A percentile compares a stretch with the other conserved stretches of the same genome.
Evolutionary conservation across 2,797 vertebrate genomes (phyloP).

Genomic region (Luscinia luscinia): DNA sequence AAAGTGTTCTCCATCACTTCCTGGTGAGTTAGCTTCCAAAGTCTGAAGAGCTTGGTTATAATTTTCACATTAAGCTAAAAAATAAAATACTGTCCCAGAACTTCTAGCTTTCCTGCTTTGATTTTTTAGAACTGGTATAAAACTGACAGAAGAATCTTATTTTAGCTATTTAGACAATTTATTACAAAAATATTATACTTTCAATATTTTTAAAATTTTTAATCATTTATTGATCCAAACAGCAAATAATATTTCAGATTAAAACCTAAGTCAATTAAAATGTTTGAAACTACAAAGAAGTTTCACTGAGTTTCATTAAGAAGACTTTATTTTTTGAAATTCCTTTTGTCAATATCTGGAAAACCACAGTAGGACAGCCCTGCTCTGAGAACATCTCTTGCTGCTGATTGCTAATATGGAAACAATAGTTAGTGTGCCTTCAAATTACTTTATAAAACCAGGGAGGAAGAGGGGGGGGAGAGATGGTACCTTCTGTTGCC

Average conservation of each 20-base stretch:
- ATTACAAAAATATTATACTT: background rate
- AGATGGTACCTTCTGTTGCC: background rate
- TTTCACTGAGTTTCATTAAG: background rate
- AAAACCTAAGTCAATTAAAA: background rate
- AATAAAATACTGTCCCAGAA: background rate
- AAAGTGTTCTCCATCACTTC: background rate
- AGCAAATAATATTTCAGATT: background rate
- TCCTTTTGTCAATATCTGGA: background rate
- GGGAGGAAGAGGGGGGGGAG: fast-evolving
- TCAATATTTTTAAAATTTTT: background rate
- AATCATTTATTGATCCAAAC: background rate
- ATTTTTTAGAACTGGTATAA: background rate
- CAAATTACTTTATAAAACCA: background rate
- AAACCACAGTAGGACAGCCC: background rate
- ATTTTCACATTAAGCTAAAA: background rate
- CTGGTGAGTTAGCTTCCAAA: background rate
- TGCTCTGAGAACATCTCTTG: background rate
- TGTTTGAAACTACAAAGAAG: background rate
- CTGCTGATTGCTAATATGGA: background rate
- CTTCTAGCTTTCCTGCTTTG: background rate
- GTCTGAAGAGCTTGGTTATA: background rate
- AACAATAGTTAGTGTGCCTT: background rate
- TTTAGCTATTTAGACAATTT: background rate
- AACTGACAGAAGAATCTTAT: background rate
- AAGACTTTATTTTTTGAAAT: background rate